Base-by-base conservation (phyloP, 1,140 invertebrate species). In the Ceratitis capitata region DNA sequence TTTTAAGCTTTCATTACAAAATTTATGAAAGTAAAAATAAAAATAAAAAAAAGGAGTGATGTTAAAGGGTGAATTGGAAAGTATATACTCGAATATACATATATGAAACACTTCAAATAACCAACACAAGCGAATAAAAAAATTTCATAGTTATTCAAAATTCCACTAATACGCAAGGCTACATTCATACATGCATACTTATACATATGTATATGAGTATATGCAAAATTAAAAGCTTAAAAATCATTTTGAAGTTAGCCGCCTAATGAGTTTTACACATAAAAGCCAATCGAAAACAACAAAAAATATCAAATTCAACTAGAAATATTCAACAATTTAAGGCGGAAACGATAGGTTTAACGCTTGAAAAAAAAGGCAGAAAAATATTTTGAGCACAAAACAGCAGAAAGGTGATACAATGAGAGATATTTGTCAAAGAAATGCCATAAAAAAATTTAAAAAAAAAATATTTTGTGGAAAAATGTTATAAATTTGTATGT, bases 161-260 rank as follows among this genome's bases (percentile, higher is more conserved):
- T 35, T 35, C 61, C 61, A 19, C 32, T 16, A 35, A 69, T 19
- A n/a, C n/a, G n/a, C n/a, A n/a, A n/a, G n/a, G n/a, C n/a, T n/a
- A n/a, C n/a, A n/a, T n/a, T n/a, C n/a, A n/a, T n/a, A n/a, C n/a
- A n/a, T n/a, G n/a, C n/a, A n/a, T n/a, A n/a, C n/a, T n/a, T n/a
- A n/a, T n/a, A n/a, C n/a, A n/a, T n/a, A n/a, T n/a, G n/a, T n/a
- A n/a, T n/a, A n/a, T n/a, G n/a, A n/a, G 14, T 69, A 16, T 69
- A 69, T 69, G 61, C 32, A 69, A 69, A 69, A 69, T 69, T 69
- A 39, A 69, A 69, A 69, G 61, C 61, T 69, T 69, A 69, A 69
- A 53, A 69, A 39, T 69, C 29, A 7, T 69, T 61, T 69, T 69
- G 61, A 69, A 69, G 61, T 69, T n/a, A 69, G 32, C 61, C 61